These are phyloP conservation scores for Vandiemenella viatica DNA, from an alignment of 2,888 invertebrate genomes.

Conservation along the genomic window DNA sequence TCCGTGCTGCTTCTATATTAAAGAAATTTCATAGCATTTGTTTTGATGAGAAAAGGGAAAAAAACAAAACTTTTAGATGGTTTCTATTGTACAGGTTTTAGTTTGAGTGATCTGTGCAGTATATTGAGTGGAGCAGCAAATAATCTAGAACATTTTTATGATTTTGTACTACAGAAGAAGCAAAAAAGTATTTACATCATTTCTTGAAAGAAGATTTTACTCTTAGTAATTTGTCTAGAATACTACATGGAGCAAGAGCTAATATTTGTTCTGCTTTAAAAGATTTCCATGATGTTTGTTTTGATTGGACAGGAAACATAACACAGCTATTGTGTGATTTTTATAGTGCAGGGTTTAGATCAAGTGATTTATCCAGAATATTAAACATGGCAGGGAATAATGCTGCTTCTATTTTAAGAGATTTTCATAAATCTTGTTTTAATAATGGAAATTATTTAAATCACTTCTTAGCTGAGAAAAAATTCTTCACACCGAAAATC, in stretches of 20 bases:
- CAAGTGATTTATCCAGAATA: not conserved
- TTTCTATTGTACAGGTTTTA: too few species aligned
- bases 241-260: not conserved
- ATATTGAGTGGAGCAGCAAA: too few species aligned
- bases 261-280: not conserved
- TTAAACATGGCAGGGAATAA: not conserved
- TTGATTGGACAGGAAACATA: slow-evolving; percentile 6
- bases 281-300: slow-evolving; percentile 17
- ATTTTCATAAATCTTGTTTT: not conserved
- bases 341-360: not conserved
- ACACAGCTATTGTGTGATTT: not conserved
- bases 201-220: not conserved
- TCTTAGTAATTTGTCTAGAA: not conserved
- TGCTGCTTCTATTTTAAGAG: not conserved
- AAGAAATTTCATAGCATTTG: not conserved
- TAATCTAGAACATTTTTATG: too few species aligned
- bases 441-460: not conserved
- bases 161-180: too few species aligned
- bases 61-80: too few species aligned
- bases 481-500: too few species aligned
- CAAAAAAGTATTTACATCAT: not conserved
- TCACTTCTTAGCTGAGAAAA: not conserved
- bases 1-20: not conserved
- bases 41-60: not conserved
- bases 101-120: too few species aligned